These are phyloP conservation scores for Caenorhabditis panamensis DNA, from an alignment of 2,888 invertebrate species.

Conservation along the genomic window DNA sequence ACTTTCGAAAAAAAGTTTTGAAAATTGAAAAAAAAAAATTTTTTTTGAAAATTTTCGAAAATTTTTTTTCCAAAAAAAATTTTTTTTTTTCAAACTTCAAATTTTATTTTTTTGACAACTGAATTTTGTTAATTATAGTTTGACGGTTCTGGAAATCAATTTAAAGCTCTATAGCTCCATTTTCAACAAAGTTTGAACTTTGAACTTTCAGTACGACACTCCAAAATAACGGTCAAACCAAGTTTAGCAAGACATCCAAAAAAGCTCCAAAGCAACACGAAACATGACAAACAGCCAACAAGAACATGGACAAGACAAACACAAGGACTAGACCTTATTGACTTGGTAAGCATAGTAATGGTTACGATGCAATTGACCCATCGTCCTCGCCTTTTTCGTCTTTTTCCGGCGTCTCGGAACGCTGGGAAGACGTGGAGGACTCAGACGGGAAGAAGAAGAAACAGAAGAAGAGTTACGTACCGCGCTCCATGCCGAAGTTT, in stretches of 20 bases:
- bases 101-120: no score
- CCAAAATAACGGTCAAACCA: not conserved
- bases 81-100: no score
- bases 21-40: no score
- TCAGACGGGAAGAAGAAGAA: conserved; percentile 20
- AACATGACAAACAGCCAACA: not conserved
- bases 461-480: conserved; percentile 71
- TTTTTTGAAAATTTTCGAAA: no score
- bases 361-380: conserved; percentile 5
- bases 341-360: conserved; percentile 50
- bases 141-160: conserved; percentile 85
- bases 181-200: no score
- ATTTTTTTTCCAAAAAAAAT: no score
- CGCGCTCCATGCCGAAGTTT: conserved; percentile 78
- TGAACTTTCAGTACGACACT: conserved; percentile 2
- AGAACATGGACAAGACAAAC: conserved; percentile 21
- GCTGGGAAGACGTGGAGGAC: conserved; percentile 22
- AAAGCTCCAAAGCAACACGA: not conserved
- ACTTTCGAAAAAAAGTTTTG: no score
- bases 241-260: conserved; percentile 22
- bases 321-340: conserved; percentile 32
- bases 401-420: conserved; percentile 15
- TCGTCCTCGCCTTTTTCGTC: conserved; percentile 40
- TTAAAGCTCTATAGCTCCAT: conserved; percentile 88
- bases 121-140: conserved; percentile 87